Percentiles rank a stretch among this genome's conserved stretches.
These are phyloP conservation scores for Boulengeromyrus knoepffleri DNA, from an alignment of 2,113 vertebrate genomes.

Conservation along the genomic window DNA sequence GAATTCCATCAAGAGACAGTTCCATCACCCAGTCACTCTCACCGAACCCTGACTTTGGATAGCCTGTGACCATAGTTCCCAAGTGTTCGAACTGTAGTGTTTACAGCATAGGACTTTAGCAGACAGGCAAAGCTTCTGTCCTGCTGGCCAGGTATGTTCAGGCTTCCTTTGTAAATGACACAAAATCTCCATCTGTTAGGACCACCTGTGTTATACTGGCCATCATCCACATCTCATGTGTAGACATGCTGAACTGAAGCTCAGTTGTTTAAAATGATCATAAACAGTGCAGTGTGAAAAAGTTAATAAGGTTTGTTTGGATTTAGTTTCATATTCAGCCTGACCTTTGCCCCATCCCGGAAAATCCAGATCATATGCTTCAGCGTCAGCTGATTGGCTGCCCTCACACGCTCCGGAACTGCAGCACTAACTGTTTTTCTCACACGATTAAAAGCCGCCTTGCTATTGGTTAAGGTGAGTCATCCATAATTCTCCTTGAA, in stretches of 20 bases:
- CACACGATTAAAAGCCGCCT: not conserved
- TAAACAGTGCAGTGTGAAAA: not conserved
- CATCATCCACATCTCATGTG: not conserved
- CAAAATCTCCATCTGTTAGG: not conserved
- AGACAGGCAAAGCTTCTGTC: not conserved
- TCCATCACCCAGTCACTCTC: not conserved
- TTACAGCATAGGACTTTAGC: not conserved
- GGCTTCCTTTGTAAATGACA: not conserved
- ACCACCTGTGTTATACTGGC: not conserved
- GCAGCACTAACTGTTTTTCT: not conserved
- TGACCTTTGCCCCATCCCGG: not conserved
- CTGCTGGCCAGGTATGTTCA: not conserved
- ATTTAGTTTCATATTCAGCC: not conserved
- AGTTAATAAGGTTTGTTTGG: not conserved
- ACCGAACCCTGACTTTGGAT: not conserved
- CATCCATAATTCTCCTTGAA: not conserved
- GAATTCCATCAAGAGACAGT: not conserved
- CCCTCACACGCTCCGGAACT: not conserved
- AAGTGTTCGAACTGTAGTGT: not conserved
- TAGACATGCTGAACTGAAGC: not conserved
- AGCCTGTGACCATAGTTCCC: not conserved
- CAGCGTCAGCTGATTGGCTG: not conserved
- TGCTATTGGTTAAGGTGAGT: slow-evolving; percentile 1
- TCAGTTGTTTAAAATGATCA: not conserved
- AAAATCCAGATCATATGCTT: not conserved